A percentile compares a stretch with the other conserved stretches of the same genome.
These are phyloP conservation scores for Potamarius usumacintae DNA, from an alignment of 2,113 vertebrate species.

Conservation along the genomic window DNA sequence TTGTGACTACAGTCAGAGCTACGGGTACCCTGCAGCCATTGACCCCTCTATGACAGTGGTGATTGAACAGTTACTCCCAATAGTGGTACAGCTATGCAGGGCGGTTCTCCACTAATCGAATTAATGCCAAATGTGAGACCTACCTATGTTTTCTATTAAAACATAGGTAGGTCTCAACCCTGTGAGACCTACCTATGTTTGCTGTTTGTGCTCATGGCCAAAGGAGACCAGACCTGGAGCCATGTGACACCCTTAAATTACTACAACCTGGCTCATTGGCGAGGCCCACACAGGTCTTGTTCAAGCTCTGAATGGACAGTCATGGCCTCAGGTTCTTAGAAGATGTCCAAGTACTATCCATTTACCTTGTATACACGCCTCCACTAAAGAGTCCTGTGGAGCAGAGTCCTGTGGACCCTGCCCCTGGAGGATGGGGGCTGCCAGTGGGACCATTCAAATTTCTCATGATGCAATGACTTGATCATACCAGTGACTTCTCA, in stretches of 20 bases:
- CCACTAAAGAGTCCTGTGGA: too few relatives aligned
- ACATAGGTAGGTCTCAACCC: neutral
- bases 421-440: too few relatives aligned
- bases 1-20: neutral
- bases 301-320: neutral
- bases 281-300: neutral
- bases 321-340: neutral
- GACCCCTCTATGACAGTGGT: neutral
- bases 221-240: neutral
- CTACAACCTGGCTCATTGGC: neutral
- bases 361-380: neutral
- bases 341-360: neutral
- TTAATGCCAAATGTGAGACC: neutral
- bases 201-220: neutral
- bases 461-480: neutral
- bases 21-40: neutral
- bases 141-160: neutral
- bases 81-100: neutral
- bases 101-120: neutral
- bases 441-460: neutral
- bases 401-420: neutral
- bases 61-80: neutral
- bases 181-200: neutral
- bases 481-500: neutral
- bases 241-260: neutral